Evolutionary conservation across 2,888 invertebrate species (phyloP).

Genomic region (Chymomyza fuscimana): DNA sequence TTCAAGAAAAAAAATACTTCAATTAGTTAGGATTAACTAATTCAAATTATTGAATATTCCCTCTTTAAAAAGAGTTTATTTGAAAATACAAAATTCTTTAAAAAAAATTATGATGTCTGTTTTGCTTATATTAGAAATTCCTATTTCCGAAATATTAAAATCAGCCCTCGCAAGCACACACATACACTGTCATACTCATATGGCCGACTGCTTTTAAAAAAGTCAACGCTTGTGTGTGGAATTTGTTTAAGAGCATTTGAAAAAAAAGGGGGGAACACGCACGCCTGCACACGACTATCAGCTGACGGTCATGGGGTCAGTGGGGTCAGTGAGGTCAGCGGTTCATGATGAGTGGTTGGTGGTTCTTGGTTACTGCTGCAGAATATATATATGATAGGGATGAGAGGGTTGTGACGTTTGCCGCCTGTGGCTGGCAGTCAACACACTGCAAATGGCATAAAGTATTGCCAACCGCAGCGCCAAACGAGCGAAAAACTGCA

Average conservation of each 20-base stretch:
- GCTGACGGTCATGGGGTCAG: slow-evolving; percentile 16
- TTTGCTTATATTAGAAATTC: no score
- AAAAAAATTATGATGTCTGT: no score
- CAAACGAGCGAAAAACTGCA: slow-evolving; percentile 2
- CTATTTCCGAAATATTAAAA: no score
- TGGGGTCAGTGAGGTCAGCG: not conserved
- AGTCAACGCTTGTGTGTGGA: slow-evolving; percentile 36
- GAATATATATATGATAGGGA: no score
- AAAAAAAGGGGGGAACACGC: slow-evolving; percentile 29
- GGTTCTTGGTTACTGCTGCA: no score
- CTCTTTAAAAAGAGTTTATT: no score
- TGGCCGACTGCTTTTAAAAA: not conserved
- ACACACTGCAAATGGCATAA: not conserved
- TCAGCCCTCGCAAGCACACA: not conserved
- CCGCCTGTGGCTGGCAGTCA: not conserved
- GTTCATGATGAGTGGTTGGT: not conserved
- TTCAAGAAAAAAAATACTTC: no score
- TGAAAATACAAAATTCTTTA: no score
- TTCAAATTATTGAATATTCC: no score
- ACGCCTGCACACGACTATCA: slow-evolving; percentile 26
- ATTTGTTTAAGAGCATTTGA: slow-evolving; percentile 45
- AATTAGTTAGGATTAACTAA: no score
- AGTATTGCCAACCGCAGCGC: not conserved
- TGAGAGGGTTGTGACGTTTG: not conserved
- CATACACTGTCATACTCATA: slow-evolving; percentile 24